These are phyloP conservation scores for Drosophila setifemur DNA, from an alignment of 1,140 invertebrate species.

Conservation along the genomic window DNA sequence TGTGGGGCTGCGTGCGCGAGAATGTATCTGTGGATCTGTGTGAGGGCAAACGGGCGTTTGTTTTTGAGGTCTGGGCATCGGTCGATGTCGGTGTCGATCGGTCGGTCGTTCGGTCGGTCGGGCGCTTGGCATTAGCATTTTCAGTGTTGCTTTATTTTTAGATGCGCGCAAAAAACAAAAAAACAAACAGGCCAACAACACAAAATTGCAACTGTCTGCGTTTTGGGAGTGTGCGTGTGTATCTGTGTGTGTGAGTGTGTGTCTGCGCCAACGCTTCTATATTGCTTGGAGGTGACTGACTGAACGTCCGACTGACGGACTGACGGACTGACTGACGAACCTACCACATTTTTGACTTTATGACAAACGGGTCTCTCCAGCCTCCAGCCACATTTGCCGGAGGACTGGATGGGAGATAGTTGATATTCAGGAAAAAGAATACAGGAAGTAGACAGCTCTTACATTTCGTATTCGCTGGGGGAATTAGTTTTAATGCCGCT, in stretches of 20 bases:
- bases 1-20: conserved; percentile 6
- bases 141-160: conserved; percentile 60
- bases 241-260: conserved; percentile 5
- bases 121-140: conserved; percentile 50
- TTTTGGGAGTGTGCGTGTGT: conserved; percentile 1
- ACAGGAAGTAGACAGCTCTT: too few species aligned
- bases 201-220: conserved; percentile 70
- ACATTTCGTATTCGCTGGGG: too few species aligned
- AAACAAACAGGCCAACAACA: conserved; percentile 41
- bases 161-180: conserved; percentile 64
- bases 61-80: conserved; percentile 45
- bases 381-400: neutral
- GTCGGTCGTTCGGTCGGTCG: conserved; percentile 45
- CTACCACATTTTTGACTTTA: conserved; percentile 52
- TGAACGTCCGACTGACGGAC: conserved; percentile 14
- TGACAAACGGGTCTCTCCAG: conserved; percentile 41
- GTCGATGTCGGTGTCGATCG: conserved; percentile 47
- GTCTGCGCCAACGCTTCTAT: conserved; percentile 30
- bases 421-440: too few species aligned
- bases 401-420: too few species aligned
- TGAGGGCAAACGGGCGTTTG: conserved; percentile 47
- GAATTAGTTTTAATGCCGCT: too few species aligned
- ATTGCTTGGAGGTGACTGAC: conserved; percentile 49
- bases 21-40: conserved; percentile 17
- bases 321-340: conserved; percentile 35